phyloP scores from a whole-genome alignment of 2,888 invertebrate species.

The Eueremaeus valkanovi region DNA sequence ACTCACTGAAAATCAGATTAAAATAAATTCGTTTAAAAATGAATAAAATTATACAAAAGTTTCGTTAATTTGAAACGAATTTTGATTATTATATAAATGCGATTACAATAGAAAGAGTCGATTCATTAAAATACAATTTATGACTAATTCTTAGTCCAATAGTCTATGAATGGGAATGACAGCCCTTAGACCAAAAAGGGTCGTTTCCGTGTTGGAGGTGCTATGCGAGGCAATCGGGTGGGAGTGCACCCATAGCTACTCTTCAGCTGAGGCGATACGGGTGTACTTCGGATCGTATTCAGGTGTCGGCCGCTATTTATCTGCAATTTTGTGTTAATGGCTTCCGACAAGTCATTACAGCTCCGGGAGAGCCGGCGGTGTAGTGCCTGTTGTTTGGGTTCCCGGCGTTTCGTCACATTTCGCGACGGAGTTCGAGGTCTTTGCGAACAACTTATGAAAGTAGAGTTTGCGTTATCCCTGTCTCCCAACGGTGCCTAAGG shows the following conservation, averaged over 20 bases:
- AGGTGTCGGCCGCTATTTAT: not conserved
- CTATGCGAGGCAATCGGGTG: not conserved
- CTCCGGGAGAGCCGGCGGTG: slow-evolving; percentile 3
- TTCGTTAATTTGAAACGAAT: not conserved
- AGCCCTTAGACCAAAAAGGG: not conserved
- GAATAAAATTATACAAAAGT: not conserved
- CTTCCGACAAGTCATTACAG: slow-evolving; percentile 26
- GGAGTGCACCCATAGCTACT: not conserved
- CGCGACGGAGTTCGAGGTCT: not conserved
- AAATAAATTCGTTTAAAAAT: no score
- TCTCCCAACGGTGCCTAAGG: slow-evolving; percentile 11
- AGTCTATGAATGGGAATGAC: no score
- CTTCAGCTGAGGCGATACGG: not conserved
- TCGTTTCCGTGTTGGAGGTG: not conserved
- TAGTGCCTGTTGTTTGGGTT: not conserved
- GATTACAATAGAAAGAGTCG: not conserved
- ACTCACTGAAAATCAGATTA: no score
- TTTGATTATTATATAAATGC: no score
- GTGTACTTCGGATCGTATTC: slow-evolving; percentile 11
- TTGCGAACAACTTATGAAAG: not conserved
- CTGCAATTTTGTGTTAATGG: not conserved
- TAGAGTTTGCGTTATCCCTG: slow-evolving; percentile 23
- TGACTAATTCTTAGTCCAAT: no score
- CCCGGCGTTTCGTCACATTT: slow-evolving; percentile 14
- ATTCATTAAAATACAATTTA: not conserved